These are phyloP conservation scores for Decapterus maruadsi DNA, from an alignment of 2,797 vertebrate species.

Conservation along the genomic window DNA sequence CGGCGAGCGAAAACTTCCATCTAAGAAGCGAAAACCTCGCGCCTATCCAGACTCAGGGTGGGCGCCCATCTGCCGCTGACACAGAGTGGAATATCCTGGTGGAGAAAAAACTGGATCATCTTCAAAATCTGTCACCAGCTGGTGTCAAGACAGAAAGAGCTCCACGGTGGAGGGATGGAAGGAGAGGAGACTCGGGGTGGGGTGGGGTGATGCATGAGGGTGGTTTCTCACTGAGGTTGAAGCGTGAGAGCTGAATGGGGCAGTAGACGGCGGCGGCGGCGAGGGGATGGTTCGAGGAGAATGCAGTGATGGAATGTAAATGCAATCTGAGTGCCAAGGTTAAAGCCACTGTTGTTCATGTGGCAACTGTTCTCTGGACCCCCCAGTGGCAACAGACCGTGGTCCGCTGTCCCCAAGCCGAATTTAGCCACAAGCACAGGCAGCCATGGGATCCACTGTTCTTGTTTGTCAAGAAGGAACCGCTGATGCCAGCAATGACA, in stretches of 20 bases:
- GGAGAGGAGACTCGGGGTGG: not conserved
- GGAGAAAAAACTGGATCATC: not conserved
- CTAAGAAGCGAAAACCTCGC: too few relatives aligned
- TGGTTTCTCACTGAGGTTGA: conserved; percentile 8
- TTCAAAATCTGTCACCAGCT: not conserved
- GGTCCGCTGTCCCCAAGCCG: conserved; percentile 60
- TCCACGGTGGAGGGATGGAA: not conserved
- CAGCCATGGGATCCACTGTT: conserved; percentile 68
- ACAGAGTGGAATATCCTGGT: not conserved
- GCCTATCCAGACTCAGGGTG: too few relatives aligned
- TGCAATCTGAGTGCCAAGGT: conserved; percentile 73
- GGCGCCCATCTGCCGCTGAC: too few relatives aligned
- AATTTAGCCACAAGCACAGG: conserved; percentile 72
- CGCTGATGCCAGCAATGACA: conserved; percentile 67
- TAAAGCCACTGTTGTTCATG: conserved; percentile 76
- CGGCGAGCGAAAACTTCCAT: too few relatives aligned
- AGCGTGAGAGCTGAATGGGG: conserved; percentile 24
- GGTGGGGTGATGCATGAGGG: not conserved
- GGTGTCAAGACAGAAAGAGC: not conserved
- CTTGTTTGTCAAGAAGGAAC: conserved; percentile 72
- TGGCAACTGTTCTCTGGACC: conserved; percentile 78
- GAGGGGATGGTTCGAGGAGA: conserved; percentile 21
- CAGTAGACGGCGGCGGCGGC: conserved; percentile 21
- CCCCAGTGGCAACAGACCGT: conserved; percentile 72
- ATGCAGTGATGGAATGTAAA: conserved; percentile 50